Conservation (phyloP, 2,113 vertebrate genomes). For the Brienomyrus brachyistius region DNA sequence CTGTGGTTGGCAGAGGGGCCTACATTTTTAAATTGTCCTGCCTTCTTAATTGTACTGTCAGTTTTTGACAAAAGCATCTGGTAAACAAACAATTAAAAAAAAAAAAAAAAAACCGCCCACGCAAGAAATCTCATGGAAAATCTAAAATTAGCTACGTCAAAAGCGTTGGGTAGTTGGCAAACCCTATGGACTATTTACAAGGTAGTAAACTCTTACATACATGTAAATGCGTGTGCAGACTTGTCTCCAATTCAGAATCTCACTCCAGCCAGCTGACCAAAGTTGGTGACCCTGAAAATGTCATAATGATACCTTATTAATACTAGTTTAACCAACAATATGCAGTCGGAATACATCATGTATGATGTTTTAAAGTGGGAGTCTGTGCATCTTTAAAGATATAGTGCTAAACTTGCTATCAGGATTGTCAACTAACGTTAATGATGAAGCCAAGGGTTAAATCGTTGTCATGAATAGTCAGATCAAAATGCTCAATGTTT, state of each 20-base stretch:
- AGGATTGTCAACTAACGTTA: too few relatives aligned
- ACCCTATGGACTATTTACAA: not conserved
- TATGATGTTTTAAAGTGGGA: not conserved
- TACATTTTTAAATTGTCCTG: not conserved
- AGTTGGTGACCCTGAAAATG: not conserved
- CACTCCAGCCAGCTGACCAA: not conserved
- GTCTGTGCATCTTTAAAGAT: not conserved
- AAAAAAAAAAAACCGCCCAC: not conserved
- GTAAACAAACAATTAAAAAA: not conserved
- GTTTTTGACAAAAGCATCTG: not conserved
- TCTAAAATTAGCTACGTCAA: not conserved
- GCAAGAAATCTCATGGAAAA: not conserved
- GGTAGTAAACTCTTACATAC: not conserved
- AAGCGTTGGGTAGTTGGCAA: not conserved
- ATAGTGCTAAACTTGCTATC: too few relatives aligned
- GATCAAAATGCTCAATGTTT: too few relatives aligned
- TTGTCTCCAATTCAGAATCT: not conserved
- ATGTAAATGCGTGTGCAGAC: not conserved
- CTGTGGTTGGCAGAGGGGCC: not conserved
- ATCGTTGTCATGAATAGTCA: too few relatives aligned
- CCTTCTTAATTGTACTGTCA: not conserved
- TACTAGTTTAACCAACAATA: not conserved
- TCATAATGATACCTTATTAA: not conserved
- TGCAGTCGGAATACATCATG: not conserved
- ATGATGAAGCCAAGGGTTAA: too few relatives aligned